Conservation (phyloP, 2,113 vertebrate species). For the Ovibos moschatus region DNA sequence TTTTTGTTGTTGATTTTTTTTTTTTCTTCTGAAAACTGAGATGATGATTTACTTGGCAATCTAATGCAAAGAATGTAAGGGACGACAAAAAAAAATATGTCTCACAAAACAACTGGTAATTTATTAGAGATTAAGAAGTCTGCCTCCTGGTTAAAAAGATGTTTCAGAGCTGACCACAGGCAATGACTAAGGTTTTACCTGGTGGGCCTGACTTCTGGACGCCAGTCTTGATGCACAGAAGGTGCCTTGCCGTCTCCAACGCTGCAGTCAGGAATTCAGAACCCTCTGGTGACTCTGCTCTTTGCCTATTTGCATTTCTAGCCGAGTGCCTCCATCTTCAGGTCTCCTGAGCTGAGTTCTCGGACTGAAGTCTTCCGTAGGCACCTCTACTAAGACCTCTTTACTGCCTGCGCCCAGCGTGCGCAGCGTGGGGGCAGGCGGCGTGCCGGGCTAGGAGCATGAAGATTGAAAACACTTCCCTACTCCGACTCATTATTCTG, state of each 20-base stretch:
- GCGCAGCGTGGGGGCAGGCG: accelerated
- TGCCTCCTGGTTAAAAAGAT: neutral
- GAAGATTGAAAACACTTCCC: neutral
- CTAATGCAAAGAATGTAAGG: neutral
- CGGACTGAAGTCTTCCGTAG: neutral
- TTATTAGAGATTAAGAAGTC: neutral
- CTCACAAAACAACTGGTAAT: neutral
- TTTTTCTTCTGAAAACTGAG: neutral
- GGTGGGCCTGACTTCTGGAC: neutral
- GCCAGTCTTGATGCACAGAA: neutral
- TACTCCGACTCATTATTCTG: neutral
- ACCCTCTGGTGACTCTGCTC: neutral
- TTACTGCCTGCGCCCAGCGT: neutral
- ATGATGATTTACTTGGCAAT: neutral
- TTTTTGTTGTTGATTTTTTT: neutral
- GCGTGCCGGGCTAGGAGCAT: accelerated
- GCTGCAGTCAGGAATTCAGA: neutral
- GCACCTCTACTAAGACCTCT: neutral
- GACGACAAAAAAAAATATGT: neutral
- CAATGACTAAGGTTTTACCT: neutral
- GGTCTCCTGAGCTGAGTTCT: neutral
- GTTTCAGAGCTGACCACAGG: neutral
- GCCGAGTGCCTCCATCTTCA: neutral
- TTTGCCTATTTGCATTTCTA: neutral
- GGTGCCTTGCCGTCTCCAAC: neutral